These are phyloP conservation scores for Girardinus metallicus DNA, from an alignment of 2,797 vertebrate genomes.

Conservation along the genomic window DNA sequence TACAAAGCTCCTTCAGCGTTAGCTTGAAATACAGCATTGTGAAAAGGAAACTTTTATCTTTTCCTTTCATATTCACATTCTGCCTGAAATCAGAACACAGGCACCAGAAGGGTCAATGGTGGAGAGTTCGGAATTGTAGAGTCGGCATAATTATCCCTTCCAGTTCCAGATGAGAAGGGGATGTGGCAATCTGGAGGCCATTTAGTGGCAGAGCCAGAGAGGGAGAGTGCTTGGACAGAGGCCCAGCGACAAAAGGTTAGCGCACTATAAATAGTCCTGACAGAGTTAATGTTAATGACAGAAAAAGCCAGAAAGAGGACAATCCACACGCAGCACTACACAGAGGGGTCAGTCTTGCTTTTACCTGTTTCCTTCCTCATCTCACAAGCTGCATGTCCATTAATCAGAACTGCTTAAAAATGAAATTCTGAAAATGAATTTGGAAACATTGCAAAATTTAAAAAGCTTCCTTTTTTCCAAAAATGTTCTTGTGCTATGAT, in stretches of 20 bases:
- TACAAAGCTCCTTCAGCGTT: conserved; percentile 29
- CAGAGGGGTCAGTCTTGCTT: conserved; percentile 13
- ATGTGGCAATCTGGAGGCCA: conserved; percentile 63
- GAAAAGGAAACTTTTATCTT: conserved; percentile 38
- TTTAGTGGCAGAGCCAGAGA: conserved; percentile 53
- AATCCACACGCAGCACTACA: background rate
- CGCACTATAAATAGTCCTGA: conserved; percentile 75
- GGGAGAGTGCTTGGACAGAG: conserved; percentile 67
- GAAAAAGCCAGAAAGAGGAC: conserved; percentile 35
- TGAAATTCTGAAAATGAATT: too few relatives aligned
- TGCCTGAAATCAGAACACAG: conserved; percentile 49
- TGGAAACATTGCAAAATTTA: too few relatives aligned
- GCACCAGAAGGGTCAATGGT: conserved; percentile 68
- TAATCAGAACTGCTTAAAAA: too few relatives aligned
- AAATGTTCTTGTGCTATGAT: too few relatives aligned
- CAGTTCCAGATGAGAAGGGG: conserved; percentile 55
- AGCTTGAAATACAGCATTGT: conserved; percentile 39
- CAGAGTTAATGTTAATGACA: conserved; percentile 48
- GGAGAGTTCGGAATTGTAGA: conserved; percentile 64
- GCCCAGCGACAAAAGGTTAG: conserved; percentile 76
- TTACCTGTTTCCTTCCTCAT: conserved; percentile 31
- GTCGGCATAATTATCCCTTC: conserved; percentile 71
- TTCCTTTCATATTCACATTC: conserved; percentile 47
- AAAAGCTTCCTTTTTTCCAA: too few relatives aligned
- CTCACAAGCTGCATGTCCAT: background rate